A percentile compares a stretch with the other conserved stretches of the same genome.
phyloP scores from a whole-genome alignment of 2,888 invertebrate genomes.

The Flabesymbios commensalis region DNA sequence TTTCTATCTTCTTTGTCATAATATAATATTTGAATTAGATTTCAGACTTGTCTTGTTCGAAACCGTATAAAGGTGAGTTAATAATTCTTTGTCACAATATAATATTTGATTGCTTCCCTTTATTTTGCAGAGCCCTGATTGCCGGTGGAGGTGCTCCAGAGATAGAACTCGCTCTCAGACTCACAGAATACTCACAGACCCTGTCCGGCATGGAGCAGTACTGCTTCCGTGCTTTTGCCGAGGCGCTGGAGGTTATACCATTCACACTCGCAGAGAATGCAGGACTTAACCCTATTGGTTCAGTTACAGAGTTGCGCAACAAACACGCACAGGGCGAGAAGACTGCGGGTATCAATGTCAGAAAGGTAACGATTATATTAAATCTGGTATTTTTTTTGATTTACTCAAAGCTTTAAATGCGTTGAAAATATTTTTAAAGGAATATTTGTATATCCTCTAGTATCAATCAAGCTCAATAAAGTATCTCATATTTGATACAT shows the following conservation, averaged over 20 bases:
- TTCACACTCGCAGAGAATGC: conserved; percentile 90
- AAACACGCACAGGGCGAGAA: conserved; percentile 86
- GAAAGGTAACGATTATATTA: conserved; percentile 67
- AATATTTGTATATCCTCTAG: neutral
- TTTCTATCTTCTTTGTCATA: too few species aligned
- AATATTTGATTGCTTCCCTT: too few species aligned
- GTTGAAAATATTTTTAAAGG: neutral
- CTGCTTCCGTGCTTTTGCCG: conserved; percentile 92
- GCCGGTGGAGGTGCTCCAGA: conserved; percentile 98
- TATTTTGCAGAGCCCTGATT: conserved; percentile 75
- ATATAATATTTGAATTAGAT: too few species aligned
- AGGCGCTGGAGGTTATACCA: conserved; percentile 92
- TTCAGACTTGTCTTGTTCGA: too few species aligned
- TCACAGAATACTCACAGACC: conserved; percentile 80
- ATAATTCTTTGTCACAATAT: too few species aligned
- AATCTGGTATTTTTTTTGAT: neutral
- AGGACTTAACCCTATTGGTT: conserved; percentile 89
- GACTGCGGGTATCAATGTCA: conserved; percentile 92
- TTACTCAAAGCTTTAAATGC: neutral
- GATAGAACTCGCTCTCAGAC: conserved; percentile 85
- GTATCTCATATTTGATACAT: too few species aligned
- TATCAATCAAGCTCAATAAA: too few species aligned
- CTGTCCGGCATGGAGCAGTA: conserved; percentile 92
- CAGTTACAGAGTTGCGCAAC: conserved; percentile 94
- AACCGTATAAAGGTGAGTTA: too few species aligned